phyloP scores from a whole-genome alignment of 2,888 invertebrate species.

The Balanococcus diminutus region DNA sequence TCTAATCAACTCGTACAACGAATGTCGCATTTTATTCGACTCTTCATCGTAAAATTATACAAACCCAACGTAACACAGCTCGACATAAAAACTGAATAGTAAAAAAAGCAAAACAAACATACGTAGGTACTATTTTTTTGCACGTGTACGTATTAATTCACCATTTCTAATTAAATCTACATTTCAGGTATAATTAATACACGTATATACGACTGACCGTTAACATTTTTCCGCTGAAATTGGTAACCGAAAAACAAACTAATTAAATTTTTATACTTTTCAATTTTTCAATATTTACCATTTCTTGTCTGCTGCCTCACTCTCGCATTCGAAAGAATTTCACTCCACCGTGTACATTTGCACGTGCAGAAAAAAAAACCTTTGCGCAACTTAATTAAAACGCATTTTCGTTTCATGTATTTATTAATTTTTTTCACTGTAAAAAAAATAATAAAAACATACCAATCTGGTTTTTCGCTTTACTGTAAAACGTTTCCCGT shows the following conservation, averaged over 20 bases:
- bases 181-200: conserved; percentile 11
- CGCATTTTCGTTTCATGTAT: conserved; percentile 28
- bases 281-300: conserved; percentile 19
- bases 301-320: background rate
- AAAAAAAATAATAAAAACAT: conserved; percentile 6
- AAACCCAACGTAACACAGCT: too few relatives aligned
- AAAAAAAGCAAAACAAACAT: background rate
- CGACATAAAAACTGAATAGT: too few relatives aligned
- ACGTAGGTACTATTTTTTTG: background rate
- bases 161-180: background rate
- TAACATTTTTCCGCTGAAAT: background rate
- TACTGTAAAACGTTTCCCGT: background rate
- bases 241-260: background rate
- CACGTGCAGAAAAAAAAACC: background rate
- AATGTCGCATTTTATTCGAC: too few relatives aligned
- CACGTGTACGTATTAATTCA: background rate
- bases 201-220: background rate
- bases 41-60: too few relatives aligned
- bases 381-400: conserved; percentile 22
- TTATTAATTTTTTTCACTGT: background rate
- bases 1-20: too few relatives aligned
- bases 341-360: too few relatives aligned
- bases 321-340: conserved; percentile 11
- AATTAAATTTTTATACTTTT: conserved; percentile 22
- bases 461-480: conserved; percentile 23